Evolutionary conservation across 2,113 vertebrate species (phyloP), one percentile per base, ranked within the genome.

Genomic region (Nycticorax nycticorax): DNA sequence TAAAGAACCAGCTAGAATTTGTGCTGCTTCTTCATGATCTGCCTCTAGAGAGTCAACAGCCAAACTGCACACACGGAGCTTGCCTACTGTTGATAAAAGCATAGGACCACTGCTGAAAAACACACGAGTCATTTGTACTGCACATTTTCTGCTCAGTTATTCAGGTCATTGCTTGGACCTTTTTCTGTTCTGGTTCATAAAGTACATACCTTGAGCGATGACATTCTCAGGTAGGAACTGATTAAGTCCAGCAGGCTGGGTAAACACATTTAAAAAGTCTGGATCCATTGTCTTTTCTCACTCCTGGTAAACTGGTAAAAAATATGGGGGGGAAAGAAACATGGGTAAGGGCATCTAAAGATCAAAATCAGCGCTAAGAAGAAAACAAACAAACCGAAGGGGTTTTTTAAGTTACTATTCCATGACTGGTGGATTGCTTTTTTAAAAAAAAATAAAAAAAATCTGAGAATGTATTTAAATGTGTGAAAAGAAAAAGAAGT

Each of bases 281-380:
- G 83, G 35, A n/a, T 98, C 97, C 98, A 98, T 98, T 24, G 43
- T 33, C 47, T 94, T 79, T 53, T 75, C n/a, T 83, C 20, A n/a
- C 88, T 69, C 63, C 93, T 93, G 69, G 37, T 50, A 82, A 94
- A 41, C 17, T 48, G 27, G 48, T 28, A 71, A 81, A 88, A 82
- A 75, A 77, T 7, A 57, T 3, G 3, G 24, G 5, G 6, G 7
- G 3, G 8, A 53, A 76, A 50, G 17, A 22, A 72, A 55, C 3
- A 39, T 16, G 8, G 88, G 17, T 27, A 62, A 71, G 47, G 28
- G 10, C 8, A 63, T 0, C 2, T 45, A 45, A 71, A 73, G 35
- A 68, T 27, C 62, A 85, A 67, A 92, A 55, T 47, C 7, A 57
- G 4, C 32, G 24, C 39, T 62, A 71, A 67, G 43, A 85, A 68